These are phyloP conservation scores for Chelonoidis abingdonii DNA, from an alignment of 2,113 vertebrate species.

Conservation along the genomic window DNA sequence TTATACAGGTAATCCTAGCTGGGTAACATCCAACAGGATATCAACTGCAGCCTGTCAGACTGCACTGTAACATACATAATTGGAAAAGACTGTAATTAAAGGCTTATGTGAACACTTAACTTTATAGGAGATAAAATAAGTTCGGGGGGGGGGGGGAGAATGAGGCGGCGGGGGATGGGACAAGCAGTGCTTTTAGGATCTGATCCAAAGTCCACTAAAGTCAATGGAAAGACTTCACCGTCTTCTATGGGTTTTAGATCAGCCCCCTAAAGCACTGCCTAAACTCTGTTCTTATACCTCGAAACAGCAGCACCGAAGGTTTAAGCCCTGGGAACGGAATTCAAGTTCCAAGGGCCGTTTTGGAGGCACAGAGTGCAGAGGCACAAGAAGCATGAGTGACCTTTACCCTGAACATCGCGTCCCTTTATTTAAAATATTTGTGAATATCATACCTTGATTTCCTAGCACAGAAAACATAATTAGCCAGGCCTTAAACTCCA, in stretches of 20 bases:
- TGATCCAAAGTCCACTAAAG: neutral
- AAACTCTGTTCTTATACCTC: neutral
- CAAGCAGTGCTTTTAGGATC: neutral
- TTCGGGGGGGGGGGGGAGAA: rapidly evolving
- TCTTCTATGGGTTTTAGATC: too few species aligned
- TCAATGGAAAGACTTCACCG: neutral
- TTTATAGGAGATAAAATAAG: neutral
- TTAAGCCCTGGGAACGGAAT: neutral
- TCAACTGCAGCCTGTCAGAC: neutral
- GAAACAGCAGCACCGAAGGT: rapidly evolving
- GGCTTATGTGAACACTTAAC: rapidly evolving
- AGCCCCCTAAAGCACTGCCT: neutral
- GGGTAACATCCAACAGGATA: neutral
- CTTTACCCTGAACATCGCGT: rapidly evolving
- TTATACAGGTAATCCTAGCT: neutral
- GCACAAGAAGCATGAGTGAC: neutral
- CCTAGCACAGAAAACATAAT: neutral
- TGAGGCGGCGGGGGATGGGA: neutral
- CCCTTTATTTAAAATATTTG: conserved; percentile 19
- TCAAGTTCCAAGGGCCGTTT: rapidly evolving
- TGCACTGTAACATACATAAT: neutral
- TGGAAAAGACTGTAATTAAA: neutral
- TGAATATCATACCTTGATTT: neutral
- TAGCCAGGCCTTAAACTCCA: neutral
- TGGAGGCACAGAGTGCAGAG: neutral